Conservation (phyloP, 2,113 vertebrate species). For the Pelecanus crispus region DNA sequence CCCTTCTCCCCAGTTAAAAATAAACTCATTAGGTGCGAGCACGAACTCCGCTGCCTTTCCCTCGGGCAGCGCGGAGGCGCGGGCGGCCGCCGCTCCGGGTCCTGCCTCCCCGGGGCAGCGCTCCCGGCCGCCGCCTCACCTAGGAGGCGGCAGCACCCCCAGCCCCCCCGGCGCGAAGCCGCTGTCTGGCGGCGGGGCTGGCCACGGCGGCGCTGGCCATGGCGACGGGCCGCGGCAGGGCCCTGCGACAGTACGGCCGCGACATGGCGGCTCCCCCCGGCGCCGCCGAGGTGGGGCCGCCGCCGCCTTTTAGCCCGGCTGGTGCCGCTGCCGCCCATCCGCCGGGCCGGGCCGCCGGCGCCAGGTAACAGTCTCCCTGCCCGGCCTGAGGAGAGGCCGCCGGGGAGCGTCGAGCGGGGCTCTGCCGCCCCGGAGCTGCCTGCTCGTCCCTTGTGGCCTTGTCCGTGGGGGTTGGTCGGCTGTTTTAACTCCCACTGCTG, state of each 20-base stretch:
- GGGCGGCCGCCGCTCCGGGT: accelerated
- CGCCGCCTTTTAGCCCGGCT: too few species aligned
- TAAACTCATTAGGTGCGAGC: accelerated
- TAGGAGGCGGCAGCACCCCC: accelerated
- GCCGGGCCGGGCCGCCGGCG: not conserved
- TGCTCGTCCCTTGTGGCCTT: accelerated
- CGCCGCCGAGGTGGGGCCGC: too few species aligned
- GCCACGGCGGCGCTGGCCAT: not conserved
- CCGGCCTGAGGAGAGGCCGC: not conserved
- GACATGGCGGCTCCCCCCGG: accelerated
- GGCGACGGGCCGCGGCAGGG: conserved; percentile 52
- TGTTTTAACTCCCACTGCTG: accelerated
- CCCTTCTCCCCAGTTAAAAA: not conserved
- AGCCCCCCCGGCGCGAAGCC: accelerated
- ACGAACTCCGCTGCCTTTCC: accelerated
- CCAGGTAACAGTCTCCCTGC: not conserved
- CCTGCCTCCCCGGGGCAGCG: accelerated
- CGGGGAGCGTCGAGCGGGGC: not conserved
- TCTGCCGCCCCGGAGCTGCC: not conserved
- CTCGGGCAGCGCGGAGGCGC: too few species aligned
- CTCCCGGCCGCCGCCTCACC: not conserved
- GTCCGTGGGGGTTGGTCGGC: accelerated
- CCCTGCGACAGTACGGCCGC: not conserved
- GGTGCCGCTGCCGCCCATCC: too few species aligned
- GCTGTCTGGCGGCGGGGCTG: accelerated